Evolutionary conservation across 2,113 vertebrate species (phyloP).

Genomic region (Theristicus caerulescens): DNA sequence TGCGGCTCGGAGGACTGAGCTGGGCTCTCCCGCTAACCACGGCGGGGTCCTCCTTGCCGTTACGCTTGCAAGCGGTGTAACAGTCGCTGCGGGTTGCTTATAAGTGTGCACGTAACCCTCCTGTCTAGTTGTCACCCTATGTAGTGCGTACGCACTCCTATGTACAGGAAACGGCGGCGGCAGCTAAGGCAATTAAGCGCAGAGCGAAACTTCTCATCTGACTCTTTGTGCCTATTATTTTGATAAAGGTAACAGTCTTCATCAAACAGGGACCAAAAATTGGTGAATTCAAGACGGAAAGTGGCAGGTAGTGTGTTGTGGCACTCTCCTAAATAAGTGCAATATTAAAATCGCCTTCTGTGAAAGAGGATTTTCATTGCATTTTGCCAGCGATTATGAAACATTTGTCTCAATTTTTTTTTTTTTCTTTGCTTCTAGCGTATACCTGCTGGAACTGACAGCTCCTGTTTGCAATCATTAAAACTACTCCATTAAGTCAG

Average conservation of each 20-base stretch:
- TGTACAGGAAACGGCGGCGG: background rate
- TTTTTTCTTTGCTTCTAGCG: background rate
- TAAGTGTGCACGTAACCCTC: background rate
- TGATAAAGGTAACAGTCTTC: background rate
- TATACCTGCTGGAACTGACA: background rate
- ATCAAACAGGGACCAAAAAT: background rate
- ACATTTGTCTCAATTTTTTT: no score
- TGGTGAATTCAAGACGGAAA: background rate
- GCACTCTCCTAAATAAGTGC: accelerated
- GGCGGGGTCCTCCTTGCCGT: background rate
- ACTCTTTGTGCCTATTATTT: background rate
- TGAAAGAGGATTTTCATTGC: background rate
- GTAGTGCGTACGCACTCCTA: accelerated
- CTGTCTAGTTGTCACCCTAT: background rate
- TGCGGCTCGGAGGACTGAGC: accelerated
- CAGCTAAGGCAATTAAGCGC: background rate
- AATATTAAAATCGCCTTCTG: background rate
- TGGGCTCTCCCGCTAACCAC: background rate
- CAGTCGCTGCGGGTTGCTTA: background rate
- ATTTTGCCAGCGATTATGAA: background rate
- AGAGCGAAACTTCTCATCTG: background rate
- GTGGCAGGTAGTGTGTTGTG: background rate
- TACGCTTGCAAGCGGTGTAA: accelerated
- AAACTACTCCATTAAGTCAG: background rate
- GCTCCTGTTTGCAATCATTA: background rate